Evolutionary conservation across 1,140 invertebrate species (phyloP).

Genomic region (Eupeodes corollae): DNA sequence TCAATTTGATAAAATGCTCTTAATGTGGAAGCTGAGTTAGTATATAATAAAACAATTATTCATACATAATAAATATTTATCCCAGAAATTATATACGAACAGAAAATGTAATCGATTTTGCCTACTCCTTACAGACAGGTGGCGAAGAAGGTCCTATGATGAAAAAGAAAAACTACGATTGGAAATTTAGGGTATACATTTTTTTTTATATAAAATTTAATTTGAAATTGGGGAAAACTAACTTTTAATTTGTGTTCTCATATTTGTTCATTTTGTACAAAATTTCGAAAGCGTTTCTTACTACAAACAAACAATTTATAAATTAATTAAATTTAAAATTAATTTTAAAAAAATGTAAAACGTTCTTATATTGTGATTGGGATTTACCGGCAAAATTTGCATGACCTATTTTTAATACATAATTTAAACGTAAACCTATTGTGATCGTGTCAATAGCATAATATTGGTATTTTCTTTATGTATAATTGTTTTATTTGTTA

Average conservation of each 20-base stretch:
- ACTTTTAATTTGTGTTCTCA: background rate
- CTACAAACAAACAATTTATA: conserved; percentile 1
- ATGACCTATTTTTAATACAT: background rate
- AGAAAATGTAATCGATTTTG: conserved; percentile 5
- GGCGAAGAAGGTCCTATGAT: conserved; percentile 39
- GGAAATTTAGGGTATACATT: conserved; percentile 65
- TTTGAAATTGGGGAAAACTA: background rate
- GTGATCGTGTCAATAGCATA: too few species aligned
- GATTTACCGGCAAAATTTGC: background rate
- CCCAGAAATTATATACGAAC: too few species aligned
- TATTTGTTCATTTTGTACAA: too few species aligned
- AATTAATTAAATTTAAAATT: background rate
- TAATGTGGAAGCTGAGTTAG: too few species aligned
- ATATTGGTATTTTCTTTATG: too few species aligned
- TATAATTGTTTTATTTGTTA: too few species aligned
- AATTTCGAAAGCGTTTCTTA: background rate
- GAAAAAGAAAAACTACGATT: conserved; percentile 58
- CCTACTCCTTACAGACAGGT: conserved; percentile 29
- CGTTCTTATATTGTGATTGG: background rate
- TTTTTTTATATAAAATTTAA: background rate
- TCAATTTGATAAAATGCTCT: conserved; percentile 1
- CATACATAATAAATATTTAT: too few species aligned
- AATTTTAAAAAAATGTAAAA: background rate
- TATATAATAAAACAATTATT: too few species aligned
- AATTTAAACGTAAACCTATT: too few species aligned